Evolutionary conservation across 2,113 vertebrate species (phyloP).

Genomic region (Tichodroma muraria): DNA sequence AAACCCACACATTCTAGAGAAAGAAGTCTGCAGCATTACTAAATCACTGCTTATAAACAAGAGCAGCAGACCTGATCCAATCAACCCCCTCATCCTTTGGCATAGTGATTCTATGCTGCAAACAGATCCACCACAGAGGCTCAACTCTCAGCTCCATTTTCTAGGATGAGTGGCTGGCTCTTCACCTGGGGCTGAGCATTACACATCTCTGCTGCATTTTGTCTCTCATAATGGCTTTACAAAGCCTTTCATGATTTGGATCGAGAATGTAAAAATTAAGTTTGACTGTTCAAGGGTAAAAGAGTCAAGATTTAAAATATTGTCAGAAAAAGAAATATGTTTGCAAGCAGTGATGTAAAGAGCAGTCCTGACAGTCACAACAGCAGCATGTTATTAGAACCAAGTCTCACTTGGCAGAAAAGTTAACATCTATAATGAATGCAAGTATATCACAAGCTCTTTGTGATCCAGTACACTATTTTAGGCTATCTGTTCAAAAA

Average conservation of each 20-base stretch:
- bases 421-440: neutral
- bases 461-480: neutral
- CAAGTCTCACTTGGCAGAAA: neutral
- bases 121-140: neutral
- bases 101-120: neutral
- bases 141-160: neutral
- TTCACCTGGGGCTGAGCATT: neutral
- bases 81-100: neutral
- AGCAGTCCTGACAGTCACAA: neutral
- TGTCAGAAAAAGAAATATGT: neutral
- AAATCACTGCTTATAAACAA: neutral
- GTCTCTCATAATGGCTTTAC: neutral
- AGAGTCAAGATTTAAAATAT: neutral
- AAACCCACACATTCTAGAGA: neutral
- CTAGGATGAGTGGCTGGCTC: neutral
- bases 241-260: neutral
- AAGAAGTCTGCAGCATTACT: neutral
- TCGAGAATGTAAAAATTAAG: neutral
- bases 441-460: neutral
- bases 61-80: neutral
- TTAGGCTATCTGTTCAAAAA: neutral
- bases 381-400: neutral
- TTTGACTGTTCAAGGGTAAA: neutral
- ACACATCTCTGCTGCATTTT: neutral
- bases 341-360: neutral